A percentile compares a stretch with the other conserved stretches of the same genome.
These are phyloP conservation scores for Balanococcus diminutus DNA, from an alignment of 2,888 invertebrate genomes.

Conservation along the genomic window DNA sequence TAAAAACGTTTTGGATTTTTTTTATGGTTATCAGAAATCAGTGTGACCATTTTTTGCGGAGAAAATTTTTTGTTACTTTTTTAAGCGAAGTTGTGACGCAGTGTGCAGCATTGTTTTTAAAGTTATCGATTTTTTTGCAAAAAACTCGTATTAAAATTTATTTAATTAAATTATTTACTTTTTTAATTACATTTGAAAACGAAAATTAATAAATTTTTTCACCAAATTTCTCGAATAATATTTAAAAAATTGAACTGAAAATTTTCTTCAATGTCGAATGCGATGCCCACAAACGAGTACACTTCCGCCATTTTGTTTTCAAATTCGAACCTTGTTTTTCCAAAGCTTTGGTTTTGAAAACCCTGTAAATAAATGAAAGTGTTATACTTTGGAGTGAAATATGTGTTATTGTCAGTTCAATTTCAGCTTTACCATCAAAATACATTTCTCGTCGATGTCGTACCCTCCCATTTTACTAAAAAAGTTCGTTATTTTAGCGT, in stretches of 20 bases:
- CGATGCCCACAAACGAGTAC: no score
- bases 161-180: background rate
- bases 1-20: background rate
- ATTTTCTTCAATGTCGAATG: no score
- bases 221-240: no score
- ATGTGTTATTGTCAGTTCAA: conserved; percentile 33
- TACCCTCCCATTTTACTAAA: conserved; percentile 48
- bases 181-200: background rate
- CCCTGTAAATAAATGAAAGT: background rate
- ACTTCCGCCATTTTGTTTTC: background rate
- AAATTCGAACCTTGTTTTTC: background rate
- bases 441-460: background rate
- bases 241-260: background rate
- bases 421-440: conserved; percentile 14
- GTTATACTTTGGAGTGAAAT: background rate
- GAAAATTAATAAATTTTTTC: no score
- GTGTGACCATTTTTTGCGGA: background rate
- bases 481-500: conserved; percentile 46
- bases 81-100: background rate
- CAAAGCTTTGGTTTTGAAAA: background rate
- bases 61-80: no score
- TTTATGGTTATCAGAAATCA: background rate
- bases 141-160: background rate
- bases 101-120: background rate
- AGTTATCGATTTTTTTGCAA: background rate